Evolutionary conservation across 2,888 invertebrate species (phyloP), one percentile per base, ranked within the genome.

Genomic region (Mesoligia furuncula): DNA sequence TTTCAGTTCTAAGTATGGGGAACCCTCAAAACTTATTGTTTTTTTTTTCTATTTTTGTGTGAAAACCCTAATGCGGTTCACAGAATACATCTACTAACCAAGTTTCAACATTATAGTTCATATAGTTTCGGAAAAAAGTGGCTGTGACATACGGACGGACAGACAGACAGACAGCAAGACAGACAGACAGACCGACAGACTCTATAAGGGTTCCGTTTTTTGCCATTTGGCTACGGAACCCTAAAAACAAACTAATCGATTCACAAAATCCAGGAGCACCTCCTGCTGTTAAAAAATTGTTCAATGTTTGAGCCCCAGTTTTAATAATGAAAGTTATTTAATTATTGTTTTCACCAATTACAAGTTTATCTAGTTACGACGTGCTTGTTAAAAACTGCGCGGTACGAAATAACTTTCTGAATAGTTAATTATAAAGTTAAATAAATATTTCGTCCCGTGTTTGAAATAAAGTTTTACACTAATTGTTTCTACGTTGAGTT

Each of bases 361-460:
- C 2, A 5, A 78, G 67, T 76, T 83, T 66, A 7, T 17, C 54
- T 51, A 42, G 65, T 75, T 73, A 39, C 8, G 2, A n/a, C 6
- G 11, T 2, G 54, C 73, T 83, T 39, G 73, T 75, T 83, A 65
- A 83, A 75, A 85, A 73, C 65, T 9, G 27, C 57, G 57, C 61
- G 7, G 24, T 36, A 45, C 42, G 15, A 57, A 39, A n/a, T 62
- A 57, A 68, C 67, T 83, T 82, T 68, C 7, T 36, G n/a, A 13
- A 57, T 13, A 7, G 39, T 51, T 69, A 75, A 75, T 85, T 75
- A 80, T 1, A 48, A 85, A 85, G 73, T 85, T 75, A 66, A 39
- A 57, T 69, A 65, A 69, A 84, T 54, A 39, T 61, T 7, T 45
- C 15, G 6, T 15, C 9, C 15, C 0, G 45, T 62, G 31, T 57